Conservation (phyloP, 2,888 invertebrate species). For the Drosophila greeni region DNA sequence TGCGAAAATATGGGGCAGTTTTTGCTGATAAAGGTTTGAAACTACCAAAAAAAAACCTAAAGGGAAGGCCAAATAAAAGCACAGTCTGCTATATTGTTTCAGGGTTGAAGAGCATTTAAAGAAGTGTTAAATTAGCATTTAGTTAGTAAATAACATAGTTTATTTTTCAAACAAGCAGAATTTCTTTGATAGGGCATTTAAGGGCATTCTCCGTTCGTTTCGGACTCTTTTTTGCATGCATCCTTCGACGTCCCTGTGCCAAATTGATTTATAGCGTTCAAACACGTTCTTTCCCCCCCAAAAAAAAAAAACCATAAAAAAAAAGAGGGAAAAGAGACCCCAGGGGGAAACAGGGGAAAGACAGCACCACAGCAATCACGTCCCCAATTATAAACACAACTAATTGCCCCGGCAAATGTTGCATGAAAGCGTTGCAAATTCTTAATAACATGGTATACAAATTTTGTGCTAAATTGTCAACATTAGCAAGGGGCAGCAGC, state of each 20-base stretch:
- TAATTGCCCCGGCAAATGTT: slow-evolving; percentile 62
- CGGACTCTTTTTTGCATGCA: slow-evolving; percentile 46
- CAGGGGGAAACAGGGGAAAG: slow-evolving; percentile 5
- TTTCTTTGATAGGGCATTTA: too few relatives aligned
- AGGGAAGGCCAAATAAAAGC: background rate
- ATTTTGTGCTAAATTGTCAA: slow-evolving; percentile 73
- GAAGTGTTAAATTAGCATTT: too few relatives aligned
- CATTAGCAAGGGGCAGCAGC: slow-evolving; percentile 47
- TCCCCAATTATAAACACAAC: slow-evolving; percentile 69
- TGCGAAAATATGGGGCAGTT: background rate
- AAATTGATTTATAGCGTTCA: slow-evolving; percentile 72
- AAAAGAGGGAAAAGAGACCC: background rate
- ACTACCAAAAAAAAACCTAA: background rate
- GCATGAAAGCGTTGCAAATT: slow-evolving; percentile 66
- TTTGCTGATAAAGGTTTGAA: background rate
- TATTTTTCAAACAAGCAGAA: too few relatives aligned
- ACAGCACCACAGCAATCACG: slow-evolving; percentile 46
- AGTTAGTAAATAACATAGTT: too few relatives aligned
- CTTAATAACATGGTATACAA: slow-evolving; percentile 64
- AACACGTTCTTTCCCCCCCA: slow-evolving; percentile 50
- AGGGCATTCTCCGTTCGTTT: slow-evolving; percentile 40
- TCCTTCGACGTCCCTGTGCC: slow-evolving; percentile 46
- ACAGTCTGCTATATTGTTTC: background rate
- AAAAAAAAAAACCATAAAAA: slow-evolving; percentile 16
- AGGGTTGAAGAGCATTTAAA: background rate